These are phyloP conservation scores for Tachycineta bicolor DNA, from an alignment of 2,113 vertebrate genomes.

Conservation along the genomic window DNA sequence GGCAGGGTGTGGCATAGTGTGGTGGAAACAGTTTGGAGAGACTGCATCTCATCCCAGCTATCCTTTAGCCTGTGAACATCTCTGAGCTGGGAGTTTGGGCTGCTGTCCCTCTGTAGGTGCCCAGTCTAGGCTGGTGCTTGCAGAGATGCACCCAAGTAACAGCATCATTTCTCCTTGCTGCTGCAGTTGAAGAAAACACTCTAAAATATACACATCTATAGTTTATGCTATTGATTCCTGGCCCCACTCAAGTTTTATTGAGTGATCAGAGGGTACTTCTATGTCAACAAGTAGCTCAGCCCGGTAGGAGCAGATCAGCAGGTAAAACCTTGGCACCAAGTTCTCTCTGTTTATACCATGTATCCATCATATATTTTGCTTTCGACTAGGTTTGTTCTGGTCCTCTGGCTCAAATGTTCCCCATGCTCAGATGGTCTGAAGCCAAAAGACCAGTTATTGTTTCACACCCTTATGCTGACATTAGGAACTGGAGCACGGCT, in stretches of 20 bases:
- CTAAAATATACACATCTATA: not conserved
- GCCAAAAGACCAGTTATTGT: not conserved
- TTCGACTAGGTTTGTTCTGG: not conserved
- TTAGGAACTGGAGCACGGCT: not conserved
- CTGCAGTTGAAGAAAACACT: not conserved
- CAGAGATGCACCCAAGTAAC: not conserved
- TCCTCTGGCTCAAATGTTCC: not conserved
- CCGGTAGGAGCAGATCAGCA: not conserved
- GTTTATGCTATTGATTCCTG: not conserved
- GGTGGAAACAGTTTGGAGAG: not conserved
- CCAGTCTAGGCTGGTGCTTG: not conserved
- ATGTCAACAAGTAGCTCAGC: not conserved
- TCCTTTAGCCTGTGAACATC: accelerated
- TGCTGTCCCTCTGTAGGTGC: accelerated
- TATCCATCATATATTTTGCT: not conserved
- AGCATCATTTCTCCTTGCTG: not conserved
- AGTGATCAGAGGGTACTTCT: not conserved
- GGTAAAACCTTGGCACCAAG: not conserved
- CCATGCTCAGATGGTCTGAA: not conserved
- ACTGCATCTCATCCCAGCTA: accelerated
- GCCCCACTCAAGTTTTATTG: not conserved
- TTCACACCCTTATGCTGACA: not conserved
- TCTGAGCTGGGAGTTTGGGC: not conserved
- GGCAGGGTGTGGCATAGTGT: not conserved
- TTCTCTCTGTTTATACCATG: not conserved